Evolutionary conservation across 2,888 invertebrate genomes (phyloP).

Genomic region (Xylota segnis): DNA sequence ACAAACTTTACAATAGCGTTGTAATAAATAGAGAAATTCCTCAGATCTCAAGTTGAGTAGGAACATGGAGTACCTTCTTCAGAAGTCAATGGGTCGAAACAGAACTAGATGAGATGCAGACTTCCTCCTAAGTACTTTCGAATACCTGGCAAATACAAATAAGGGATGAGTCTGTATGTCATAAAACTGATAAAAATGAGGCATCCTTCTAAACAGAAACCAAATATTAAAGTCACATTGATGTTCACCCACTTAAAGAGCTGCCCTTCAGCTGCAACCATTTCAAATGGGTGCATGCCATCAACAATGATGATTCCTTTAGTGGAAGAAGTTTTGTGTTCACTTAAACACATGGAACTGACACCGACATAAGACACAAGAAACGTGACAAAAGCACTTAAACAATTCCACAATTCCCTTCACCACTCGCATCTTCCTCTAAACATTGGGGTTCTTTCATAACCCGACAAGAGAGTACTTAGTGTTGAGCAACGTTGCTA

Average conservation of each 20-base stretch:
- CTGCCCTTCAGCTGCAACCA: constrained; percentile 24
- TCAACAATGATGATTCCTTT: constrained; percentile 24
- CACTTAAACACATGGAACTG: constrained; percentile 58
- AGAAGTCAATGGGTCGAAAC: background rate
- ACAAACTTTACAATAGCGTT: background rate
- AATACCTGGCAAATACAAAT: no score
- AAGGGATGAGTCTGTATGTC: no score
- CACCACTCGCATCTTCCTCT: constrained; percentile 45
- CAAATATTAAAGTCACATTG: constrained; percentile 25
- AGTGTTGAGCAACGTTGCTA: constrained; percentile 67
- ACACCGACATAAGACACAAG: constrained; percentile 39
- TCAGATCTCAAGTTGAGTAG: background rate
- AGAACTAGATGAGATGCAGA: background rate
- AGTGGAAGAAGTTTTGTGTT: constrained; percentile 45
- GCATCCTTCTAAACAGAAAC: background rate
- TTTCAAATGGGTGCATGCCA: constrained; percentile 18
- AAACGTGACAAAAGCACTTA: constrained; percentile 73
- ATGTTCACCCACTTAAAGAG: constrained; percentile 34
- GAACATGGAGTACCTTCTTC: background rate
- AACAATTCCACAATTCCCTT: constrained; percentile 64
- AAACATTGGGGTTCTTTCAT: constrained; percentile 56
- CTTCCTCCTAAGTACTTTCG: no score
- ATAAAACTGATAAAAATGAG: no score
- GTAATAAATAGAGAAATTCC: background rate
- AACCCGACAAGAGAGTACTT: constrained; percentile 64